Conservation (phyloP, 2,113 vertebrate genomes). For the Lates calcarifer region DNA sequence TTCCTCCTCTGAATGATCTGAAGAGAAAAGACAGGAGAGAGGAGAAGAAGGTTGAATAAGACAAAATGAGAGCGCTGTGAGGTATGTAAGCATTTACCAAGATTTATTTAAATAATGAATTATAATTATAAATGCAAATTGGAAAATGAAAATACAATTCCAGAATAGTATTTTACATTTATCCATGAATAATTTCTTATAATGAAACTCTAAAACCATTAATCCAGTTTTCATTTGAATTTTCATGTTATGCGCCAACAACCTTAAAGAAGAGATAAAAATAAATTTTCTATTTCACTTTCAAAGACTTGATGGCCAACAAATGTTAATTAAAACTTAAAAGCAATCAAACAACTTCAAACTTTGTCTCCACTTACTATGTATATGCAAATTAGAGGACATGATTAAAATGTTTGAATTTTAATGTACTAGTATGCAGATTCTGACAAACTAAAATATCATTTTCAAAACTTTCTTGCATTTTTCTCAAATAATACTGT, state of each 20-base stretch:
- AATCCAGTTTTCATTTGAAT: constrained; percentile 23
- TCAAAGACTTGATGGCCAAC: not conserved
- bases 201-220: constrained; percentile 40
- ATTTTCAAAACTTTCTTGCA: constrained; percentile 14
- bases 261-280: not conserved
- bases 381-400: constrained; percentile 10
- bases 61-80: not conserved
- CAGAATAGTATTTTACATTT: constrained; percentile 13
- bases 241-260: not conserved
- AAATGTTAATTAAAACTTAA: constrained; percentile 8
- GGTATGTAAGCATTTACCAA: too few species aligned
- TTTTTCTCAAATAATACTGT: not conserved
- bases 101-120: constrained; percentile 2
- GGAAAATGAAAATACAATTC: not conserved
- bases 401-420: constrained; percentile 20
- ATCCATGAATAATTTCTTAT: constrained; percentile 30
- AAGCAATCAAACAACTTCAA: constrained; percentile 16
- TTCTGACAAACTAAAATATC: not conserved
- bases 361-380: not conserved
- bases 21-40: not conserved
- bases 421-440: constrained; percentile 19
- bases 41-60: not conserved
- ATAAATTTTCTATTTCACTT: not conserved
- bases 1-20: constrained; percentile 96
- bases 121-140: constrained; percentile 17